Percentiles rank a stretch among this genome's conserved stretches.
Conservation (phyloP, 2,888 invertebrate species). For the Xestoiulus laeticollis region DNA sequence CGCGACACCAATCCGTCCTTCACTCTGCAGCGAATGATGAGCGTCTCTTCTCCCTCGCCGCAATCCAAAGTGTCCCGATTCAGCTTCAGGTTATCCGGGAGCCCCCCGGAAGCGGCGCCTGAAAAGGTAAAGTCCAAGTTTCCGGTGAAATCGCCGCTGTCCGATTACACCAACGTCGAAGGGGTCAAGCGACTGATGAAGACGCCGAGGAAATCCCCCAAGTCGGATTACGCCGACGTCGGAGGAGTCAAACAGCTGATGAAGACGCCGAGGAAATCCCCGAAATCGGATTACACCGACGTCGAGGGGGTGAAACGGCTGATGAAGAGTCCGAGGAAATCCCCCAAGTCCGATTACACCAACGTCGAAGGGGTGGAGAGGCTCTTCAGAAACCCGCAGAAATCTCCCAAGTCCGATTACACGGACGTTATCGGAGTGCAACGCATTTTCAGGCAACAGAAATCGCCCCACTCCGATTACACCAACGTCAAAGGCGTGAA, state of each 20-base stretch:
- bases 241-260: slow-evolving; percentile 55
- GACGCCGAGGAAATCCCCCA: slow-evolving; percentile 48
- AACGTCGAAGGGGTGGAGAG: slow-evolving; percentile 56
- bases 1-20: not conserved
- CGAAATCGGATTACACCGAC: not conserved
- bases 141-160: not conserved
- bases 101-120: not conserved
- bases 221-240: slow-evolving; percentile 56
- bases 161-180: slow-evolving; percentile 55
- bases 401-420: slow-evolving; percentile 55
- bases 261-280: slow-evolving; percentile 28
- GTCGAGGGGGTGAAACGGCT: slow-evolving; percentile 49
- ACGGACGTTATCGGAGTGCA: slow-evolving; percentile 55
- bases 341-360: too few species aligned
- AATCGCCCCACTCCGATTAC: slow-evolving; percentile 48
- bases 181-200: slow-evolving; percentile 55
- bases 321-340: slow-evolving; percentile 42
- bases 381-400: slow-evolving; percentile 17
- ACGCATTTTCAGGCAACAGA: slow-evolving; percentile 46
- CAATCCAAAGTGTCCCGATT: not conserved
- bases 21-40: not conserved
- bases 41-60: not conserved
- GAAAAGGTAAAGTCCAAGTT: not conserved
- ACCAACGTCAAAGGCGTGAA: slow-evolving; percentile 55
- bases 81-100: not conserved